Percentiles rank a stretch among this genome's conserved stretches.
Conservation (phyloP, 1,140 invertebrate genomes). For the Heliconius melpomene region DNA sequence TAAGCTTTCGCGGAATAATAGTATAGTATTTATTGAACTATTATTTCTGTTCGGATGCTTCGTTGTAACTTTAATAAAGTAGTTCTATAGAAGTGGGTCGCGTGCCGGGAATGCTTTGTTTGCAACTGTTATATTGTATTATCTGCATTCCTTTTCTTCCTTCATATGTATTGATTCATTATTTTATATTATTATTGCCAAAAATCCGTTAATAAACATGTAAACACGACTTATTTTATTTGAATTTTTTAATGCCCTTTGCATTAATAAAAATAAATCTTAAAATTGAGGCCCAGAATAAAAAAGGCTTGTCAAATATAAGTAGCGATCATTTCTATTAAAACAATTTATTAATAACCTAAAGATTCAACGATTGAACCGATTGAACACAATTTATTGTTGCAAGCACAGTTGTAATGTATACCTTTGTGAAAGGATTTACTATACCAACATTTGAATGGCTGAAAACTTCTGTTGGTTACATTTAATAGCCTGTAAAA, state of each 20-base stretch:
- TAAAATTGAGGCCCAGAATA: too few relatives aligned
- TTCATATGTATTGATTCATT: constrained; percentile 55
- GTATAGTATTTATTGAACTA: constrained; percentile 37
- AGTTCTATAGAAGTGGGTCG: constrained; percentile 48
- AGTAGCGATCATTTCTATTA: too few relatives aligned
- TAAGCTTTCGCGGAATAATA: constrained; percentile 28
- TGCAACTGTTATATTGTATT: constrained; percentile 47
- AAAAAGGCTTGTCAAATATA: too few relatives aligned
- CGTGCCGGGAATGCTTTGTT: constrained; percentile 54
- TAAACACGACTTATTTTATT: not conserved
- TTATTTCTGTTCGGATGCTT: constrained; percentile 38
- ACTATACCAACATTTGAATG: not conserved
- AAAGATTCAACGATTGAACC: not conserved
- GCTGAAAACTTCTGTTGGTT: not conserved
- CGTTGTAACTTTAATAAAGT: constrained; percentile 38
- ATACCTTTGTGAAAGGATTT: not conserved
- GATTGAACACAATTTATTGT: too few relatives aligned
- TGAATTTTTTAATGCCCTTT: not conserved
- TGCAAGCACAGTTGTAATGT: not conserved
- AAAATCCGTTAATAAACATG: not conserved
- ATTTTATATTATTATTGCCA: not conserved
- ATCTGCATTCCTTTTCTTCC: constrained; percentile 56
- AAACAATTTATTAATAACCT: not conserved
- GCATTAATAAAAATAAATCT: too few relatives aligned
- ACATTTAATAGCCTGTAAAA: not conserved